Conservation (phyloP, 2,113 vertebrate genomes). For the Lipotes vexillifer region DNA sequence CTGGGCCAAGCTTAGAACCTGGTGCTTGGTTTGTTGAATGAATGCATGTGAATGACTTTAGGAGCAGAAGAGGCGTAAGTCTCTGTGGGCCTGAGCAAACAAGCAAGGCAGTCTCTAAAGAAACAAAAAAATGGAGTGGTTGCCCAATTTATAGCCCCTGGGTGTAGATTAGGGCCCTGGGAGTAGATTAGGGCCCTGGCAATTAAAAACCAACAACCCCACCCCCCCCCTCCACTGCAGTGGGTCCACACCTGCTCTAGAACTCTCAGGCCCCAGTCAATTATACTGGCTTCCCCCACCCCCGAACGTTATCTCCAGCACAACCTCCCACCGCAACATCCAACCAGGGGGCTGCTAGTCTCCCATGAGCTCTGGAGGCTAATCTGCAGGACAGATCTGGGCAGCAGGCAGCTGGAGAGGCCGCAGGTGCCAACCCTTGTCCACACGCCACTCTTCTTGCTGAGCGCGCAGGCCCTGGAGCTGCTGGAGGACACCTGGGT, state of each 20-base stretch:
- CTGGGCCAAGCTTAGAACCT: background rate
- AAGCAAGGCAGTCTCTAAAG: background rate
- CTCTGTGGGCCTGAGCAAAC: background rate
- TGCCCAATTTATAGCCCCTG: background rate
- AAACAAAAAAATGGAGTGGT: background rate
- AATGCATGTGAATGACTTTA: background rate
- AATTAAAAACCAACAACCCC: background rate
- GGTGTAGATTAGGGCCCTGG: background rate
- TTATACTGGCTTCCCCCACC: background rate
- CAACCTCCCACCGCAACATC: background rate
- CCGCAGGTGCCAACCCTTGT: background rate
- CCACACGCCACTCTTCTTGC: background rate
- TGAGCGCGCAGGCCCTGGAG: background rate
- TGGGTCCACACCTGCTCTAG: background rate
- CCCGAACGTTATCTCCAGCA: background rate
- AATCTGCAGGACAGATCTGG: background rate
- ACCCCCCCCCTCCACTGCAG: rapidly evolving
- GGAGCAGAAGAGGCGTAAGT: rapidly evolving
- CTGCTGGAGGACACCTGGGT: background rate
- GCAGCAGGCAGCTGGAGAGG: background rate
- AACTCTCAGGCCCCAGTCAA: background rate
- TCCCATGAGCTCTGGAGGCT: background rate
- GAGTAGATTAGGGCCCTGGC: background rate
- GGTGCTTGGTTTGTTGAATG: background rate
- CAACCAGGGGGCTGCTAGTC: background rate